Percentiles rank a stretch among this genome's conserved stretches.
Evolutionary conservation across 2,888 invertebrate species (phyloP).

Genomic region (Dione vanillae): DNA sequence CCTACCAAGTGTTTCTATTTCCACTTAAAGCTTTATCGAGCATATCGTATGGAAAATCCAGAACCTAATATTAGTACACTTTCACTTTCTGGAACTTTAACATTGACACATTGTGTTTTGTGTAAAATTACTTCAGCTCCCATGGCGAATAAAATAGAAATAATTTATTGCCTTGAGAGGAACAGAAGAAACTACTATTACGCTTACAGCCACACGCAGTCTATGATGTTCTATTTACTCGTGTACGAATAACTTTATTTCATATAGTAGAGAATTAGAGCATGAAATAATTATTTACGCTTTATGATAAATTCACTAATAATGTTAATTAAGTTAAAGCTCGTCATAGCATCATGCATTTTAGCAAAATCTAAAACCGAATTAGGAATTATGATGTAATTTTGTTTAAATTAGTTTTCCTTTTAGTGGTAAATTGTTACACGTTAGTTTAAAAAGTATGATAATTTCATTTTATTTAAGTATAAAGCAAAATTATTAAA

Average conservation of each 20-base stretch:
- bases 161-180: too few relatives aligned
- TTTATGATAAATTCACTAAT: background rate
- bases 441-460: background rate
- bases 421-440: background rate
- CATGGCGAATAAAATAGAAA: too few relatives aligned
- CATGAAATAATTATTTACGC: background rate
- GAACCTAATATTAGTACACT: too few relatives aligned
- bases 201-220: too few relatives aligned
- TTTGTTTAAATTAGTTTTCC: background rate
- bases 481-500: background rate
- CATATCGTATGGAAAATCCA: too few relatives aligned
- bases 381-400: constrained; percentile 1
- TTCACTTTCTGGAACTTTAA: too few relatives aligned
- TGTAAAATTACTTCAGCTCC: too few relatives aligned
- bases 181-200: too few relatives aligned
- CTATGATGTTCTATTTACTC: background rate
- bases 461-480: background rate
- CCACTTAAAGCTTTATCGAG: too few relatives aligned
- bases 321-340: background rate
- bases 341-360: background rate
- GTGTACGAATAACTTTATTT: background rate
- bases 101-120: too few relatives aligned
- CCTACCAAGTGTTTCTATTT: too few relatives aligned
- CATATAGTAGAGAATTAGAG: too few relatives aligned
- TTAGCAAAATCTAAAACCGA: background rate